Base-by-base conservation (phyloP, 2,797 vertebrate genomes). In the Xiphophorus birchmanni region DNA sequence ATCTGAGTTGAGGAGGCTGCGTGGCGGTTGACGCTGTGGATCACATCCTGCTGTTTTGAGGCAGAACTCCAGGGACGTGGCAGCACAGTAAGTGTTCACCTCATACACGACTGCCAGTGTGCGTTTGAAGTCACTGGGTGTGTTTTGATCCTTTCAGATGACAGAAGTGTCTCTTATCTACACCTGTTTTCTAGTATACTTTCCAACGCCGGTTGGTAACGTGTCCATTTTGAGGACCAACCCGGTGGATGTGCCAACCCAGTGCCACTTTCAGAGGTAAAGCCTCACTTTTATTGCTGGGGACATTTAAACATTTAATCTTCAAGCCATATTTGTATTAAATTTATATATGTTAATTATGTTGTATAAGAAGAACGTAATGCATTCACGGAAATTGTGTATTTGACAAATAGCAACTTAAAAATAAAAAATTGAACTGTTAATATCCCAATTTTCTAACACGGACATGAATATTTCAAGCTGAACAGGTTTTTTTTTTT, bases 181-280 rank as follows among this genome's bases (percentile, higher is more conserved):
- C 80, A 74, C 35, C 2, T 95, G 94, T 40, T 56, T 69, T 4
- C 87, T 95, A 63, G 21, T n/a, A 2, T 95, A 95, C 48, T 69
- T 60, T 0, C 93, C 94, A 0, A 87, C 84, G 1, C 83, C 90
- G 71, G 80, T 93, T 0, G 45, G 73, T 47, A 77, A 40, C 73
- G 86, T 82, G 47, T 78, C 85, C 12, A 89, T 96, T 77, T 76
- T 93, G 0, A 94, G 89, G 82, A 89, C 92, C 3, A 93, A 90
- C 79, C 74, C 81, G 0, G 91, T 82, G 2, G 48, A 89, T 71
- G 93, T 93, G 85, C 9, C 45, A 12, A 83, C 95, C 65, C 81
- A 94, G 76, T 95, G 95, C 79, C 89, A 81, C 80, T 96, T 95
- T 75, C 77, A 9, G 48, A 94, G 94, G 93, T 95, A 87, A 88